phyloP scores from a whole-genome alignment of 2,888 invertebrate species.

The Nomada goodeniana region DNA sequence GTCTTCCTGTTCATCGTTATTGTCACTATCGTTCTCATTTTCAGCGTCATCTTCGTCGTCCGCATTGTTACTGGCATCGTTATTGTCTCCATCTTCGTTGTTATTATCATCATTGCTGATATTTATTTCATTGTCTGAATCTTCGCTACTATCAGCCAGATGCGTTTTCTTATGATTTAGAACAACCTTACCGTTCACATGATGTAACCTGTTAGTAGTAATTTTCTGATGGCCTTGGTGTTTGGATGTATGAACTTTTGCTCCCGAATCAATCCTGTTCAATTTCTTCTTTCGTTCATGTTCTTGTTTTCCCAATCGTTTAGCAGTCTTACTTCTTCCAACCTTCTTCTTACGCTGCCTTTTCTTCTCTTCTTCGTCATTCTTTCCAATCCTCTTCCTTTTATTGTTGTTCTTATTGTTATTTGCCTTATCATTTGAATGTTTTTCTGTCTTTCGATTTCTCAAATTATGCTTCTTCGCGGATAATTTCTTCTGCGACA shows the following conservation, averaged over 20 bases:
- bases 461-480: neutral
- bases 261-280: neutral
- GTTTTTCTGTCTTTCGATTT: neutral
- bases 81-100: neutral
- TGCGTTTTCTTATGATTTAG: neutral
- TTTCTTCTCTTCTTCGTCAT: neutral
- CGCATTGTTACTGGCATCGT: neutral
- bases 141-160: neutral
- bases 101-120: neutral
- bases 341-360: neutral
- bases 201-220: conserved; percentile 12
- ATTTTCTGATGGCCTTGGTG: neutral
- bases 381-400: neutral
- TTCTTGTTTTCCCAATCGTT: neutral
- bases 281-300: conserved; percentile 2
- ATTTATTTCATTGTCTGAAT: neutral
- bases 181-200: neutral
- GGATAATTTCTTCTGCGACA: neutral
- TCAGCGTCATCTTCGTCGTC: neutral
- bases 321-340: conserved; percentile 4
- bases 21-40: neutral
- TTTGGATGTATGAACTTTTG: neutral
- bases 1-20: neutral
- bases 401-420: neutral
- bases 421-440: neutral